Evolutionary conservation across 2,888 invertebrate species (phyloP), one percentile per base, ranked within the genome.

Genomic region (Apodemia hepburni): DNA sequence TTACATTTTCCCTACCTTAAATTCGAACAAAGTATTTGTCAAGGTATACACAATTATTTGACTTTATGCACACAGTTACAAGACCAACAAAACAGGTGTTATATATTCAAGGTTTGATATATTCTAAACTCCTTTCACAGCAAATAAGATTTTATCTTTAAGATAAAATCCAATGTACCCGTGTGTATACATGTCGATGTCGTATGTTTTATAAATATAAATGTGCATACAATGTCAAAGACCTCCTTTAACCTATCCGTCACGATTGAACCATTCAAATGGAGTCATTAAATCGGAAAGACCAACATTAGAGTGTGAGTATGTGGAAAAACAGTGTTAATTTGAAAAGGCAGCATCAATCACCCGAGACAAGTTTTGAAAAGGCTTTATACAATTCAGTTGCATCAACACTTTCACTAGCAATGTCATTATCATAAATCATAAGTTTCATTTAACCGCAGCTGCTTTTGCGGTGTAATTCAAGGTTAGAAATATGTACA

Each of bases 291-390:
- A 27, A 54, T 54, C 54, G 54, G 59, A 73, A 77, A 75, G 61
- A 51, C 51, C 51, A 61, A 61, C 61, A 51, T 61, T 61, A 54
- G 54, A 35, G 74, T 74, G 75, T 73, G 80, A 72, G 73, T 73
- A 71, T 68, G 71, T 69, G 69, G 69, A 76, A 78, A 79, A 78
- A 77, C 74, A 73, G 73, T 62, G 58, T 68, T 73, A 73, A 75
- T 75, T 72, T 84, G 80, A 84, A 85, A 84, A 77, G 78, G 69
- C 70, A 65, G 73, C 85, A 87, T 87, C 82, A 86, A 87, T 88
- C 87, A 87, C 75, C 64, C 69, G 66, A 68, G 69, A 70, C 67
- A 66, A 69, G 71, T 71, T 74, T 75, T 82, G 78, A 77, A 81
- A 77, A 78, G 74, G 73, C 54, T 54, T 54, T 54, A 51, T 51